A percentile compares a stretch with the other conserved stretches of the same genome.
These are phyloP conservation scores for Lithophane leautieri DNA, from an alignment of 2,888 invertebrate species.

Conservation along the genomic window DNA sequence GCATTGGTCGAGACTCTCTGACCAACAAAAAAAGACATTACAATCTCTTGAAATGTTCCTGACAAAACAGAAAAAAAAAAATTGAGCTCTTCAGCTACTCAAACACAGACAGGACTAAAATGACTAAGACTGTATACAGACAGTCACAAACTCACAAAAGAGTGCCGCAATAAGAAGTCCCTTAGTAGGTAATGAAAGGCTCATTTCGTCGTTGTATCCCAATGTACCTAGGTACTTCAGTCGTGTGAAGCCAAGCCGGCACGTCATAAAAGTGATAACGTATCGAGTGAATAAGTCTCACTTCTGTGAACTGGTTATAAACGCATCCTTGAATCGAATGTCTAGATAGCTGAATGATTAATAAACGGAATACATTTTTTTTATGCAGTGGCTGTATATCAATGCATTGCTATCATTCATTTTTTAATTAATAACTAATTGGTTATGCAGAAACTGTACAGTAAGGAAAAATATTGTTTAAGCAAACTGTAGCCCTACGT, in stretches of 20 bases:
- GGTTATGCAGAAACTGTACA: neutral
- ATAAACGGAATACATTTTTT: constrained; percentile 28
- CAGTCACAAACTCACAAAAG: constrained; percentile 10
- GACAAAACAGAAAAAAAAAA: no score
- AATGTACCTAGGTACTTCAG: constrained; percentile 44
- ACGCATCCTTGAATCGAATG: constrained; percentile 66
- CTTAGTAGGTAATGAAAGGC: constrained; percentile 4
- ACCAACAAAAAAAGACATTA: no score
- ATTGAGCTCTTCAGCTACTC: neutral
- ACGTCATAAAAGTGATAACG: constrained; percentile 57
- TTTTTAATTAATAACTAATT: no score
- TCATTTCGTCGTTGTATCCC: constrained; percentile 5
- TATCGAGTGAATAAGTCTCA: constrained; percentile 61
- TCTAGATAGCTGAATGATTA: constrained; percentile 44
- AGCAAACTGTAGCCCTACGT: neutral
- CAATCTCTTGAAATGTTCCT: neutral
- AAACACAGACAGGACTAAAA: neutral
- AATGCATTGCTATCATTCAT: neutral
- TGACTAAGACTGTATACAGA: neutral
- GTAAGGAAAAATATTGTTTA: neutral
- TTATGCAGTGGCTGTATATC: neutral
- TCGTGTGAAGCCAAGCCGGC: constrained; percentile 33
- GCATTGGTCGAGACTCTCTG: no score
- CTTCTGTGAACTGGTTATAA: constrained; percentile 66
- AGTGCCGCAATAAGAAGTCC: neutral